Conservation (phyloP, 2,113 vertebrate species). For the Murina feae region DNA sequence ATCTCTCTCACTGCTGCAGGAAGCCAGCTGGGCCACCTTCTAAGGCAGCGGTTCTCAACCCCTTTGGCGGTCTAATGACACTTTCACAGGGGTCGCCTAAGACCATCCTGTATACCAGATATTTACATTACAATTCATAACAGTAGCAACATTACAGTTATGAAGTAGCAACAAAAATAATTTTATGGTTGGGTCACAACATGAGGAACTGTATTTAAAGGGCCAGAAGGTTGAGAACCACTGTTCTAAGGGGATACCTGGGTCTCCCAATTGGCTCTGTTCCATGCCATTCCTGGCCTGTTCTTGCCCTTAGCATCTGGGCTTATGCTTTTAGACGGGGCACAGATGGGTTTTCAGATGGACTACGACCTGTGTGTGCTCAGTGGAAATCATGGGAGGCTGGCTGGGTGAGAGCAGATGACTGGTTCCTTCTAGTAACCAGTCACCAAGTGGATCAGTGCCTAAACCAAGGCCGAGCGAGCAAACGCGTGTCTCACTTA, state of each 20-base stretch:
- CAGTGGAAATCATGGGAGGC: neutral
- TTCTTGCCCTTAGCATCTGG: neutral
- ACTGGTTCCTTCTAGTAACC: neutral
- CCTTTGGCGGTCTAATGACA: too few species aligned
- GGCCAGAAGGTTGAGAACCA: too few species aligned
- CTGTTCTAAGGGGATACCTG: neutral
- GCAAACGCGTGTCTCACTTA: neutral
- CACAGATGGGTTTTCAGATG: neutral
- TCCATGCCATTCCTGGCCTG: neutral
- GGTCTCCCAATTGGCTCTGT: neutral
- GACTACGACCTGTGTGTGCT: neutral
- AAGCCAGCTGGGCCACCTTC: neutral
- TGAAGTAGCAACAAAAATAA: too few species aligned
- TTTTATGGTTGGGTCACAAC: too few species aligned
- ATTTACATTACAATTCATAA: too few species aligned
- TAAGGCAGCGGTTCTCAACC: too few species aligned
- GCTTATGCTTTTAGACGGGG: neutral
- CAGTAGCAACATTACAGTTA: too few species aligned
- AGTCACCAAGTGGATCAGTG: neutral
- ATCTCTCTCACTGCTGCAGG: neutral
- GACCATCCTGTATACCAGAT: too few species aligned
- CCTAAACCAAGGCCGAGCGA: neutral
- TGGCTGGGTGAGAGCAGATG: neutral
- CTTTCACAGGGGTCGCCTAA: too few species aligned
- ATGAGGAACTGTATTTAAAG: too few species aligned